Percentiles rank a stretch among this genome's conserved stretches.
Conservation (phyloP, 1,140 invertebrate genomes). For the Bombus vancouverensis region DNA sequence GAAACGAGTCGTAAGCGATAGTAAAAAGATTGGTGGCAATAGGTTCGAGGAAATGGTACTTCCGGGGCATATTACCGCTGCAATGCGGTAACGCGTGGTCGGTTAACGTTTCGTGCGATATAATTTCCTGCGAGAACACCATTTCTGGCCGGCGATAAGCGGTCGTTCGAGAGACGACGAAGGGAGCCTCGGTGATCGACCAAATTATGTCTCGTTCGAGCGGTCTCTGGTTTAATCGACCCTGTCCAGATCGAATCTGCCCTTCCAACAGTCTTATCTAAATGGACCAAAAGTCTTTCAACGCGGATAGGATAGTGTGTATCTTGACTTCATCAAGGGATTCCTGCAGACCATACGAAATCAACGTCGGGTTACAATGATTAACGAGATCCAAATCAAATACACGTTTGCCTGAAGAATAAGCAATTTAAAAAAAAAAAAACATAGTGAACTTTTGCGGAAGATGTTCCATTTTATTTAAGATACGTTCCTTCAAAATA, state of each 20-base stretch:
- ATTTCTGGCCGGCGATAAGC: neutral
- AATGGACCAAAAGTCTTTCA: conserved; percentile 19
- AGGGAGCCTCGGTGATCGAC: neutral
- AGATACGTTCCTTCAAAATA: too few relatives aligned
- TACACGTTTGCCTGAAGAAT: neutral
- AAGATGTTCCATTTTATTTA: too few relatives aligned
- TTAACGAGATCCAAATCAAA: neutral
- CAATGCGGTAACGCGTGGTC: conserved; percentile 24
- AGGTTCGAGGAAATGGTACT: conserved; percentile 24
- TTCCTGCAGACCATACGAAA: neutral
- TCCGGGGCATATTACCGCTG: conserved; percentile 31
- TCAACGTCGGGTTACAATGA: neutral
- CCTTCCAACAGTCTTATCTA: neutral
- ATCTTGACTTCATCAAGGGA: neutral
- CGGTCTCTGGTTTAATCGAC: conserved; percentile 19
- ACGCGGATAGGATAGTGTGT: neutral
- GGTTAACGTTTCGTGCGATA: conserved; percentile 8
- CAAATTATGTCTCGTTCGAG: conserved; percentile 17
- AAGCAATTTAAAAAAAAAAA: neutral
- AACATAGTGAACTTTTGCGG: neutral
- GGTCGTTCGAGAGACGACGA: neutral
- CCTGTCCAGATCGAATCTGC: conserved; percentile 13
- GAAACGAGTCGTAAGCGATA: too few relatives aligned
- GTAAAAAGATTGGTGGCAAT: neutral
- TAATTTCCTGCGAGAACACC: conserved; percentile 41